Percentiles rank a stretch among this genome's conserved stretches.
These are phyloP conservation scores for Branchipolynoe longqiensis DNA, from an alignment of 2,888 invertebrate genomes.

Conservation along the genomic window DNA sequence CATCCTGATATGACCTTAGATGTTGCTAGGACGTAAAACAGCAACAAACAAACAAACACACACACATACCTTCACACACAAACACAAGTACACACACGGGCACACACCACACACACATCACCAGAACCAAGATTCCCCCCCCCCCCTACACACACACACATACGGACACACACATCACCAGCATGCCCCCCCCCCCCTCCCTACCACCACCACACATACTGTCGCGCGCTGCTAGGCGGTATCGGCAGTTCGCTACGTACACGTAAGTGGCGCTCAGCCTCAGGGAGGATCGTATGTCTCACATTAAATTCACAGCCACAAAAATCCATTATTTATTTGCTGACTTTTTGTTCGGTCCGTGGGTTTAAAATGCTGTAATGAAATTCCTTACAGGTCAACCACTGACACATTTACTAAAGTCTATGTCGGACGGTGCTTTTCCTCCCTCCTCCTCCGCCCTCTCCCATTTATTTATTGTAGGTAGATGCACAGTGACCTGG, in stretches of 20 bases:
- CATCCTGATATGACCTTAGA: too few relatives aligned
- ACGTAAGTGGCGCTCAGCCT: slow-evolving; percentile 20
- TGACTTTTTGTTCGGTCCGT: slow-evolving; percentile 13
- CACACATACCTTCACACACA: too few relatives aligned
- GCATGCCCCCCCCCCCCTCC: neutral
- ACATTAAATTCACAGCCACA: slow-evolving; percentile 37
- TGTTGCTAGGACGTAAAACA: too few relatives aligned
- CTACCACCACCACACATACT: neutral
- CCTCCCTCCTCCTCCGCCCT: too few relatives aligned
- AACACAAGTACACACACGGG: neutral
- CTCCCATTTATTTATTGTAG: neutral
- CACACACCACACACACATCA: neutral
- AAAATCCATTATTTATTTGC: slow-evolving; percentile 20
- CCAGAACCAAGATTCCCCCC: neutral
- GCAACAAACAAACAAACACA: too few relatives aligned
- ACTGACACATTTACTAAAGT: slow-evolving; percentile 3
- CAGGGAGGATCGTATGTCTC: slow-evolving; percentile 20
- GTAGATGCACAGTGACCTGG: neutral
- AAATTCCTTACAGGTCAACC: slow-evolving; percentile 30
- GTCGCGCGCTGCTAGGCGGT: neutral
- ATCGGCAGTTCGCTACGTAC: slow-evolving; percentile 9
- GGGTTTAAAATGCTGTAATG: slow-evolving; percentile 8
- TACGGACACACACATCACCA: neutral
- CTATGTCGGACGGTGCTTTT: too few relatives aligned
- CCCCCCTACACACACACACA: too few relatives aligned